These are phyloP conservation scores for Germaria angustata DNA, from an alignment of 2,888 invertebrate genomes.

Conservation along the genomic window DNA sequence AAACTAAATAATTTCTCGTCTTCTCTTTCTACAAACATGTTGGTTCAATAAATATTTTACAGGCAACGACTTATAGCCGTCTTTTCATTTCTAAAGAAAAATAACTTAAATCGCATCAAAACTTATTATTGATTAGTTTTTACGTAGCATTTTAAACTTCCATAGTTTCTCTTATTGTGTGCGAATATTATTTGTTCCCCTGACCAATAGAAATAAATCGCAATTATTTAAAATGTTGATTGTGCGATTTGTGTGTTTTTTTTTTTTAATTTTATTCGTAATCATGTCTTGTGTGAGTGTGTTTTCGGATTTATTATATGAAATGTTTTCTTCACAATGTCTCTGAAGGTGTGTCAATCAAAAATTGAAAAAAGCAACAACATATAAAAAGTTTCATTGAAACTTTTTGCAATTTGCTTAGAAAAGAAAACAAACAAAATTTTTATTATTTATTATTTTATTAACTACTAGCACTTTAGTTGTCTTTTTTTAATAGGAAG, in stretches of 20 bases:
- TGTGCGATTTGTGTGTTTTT: background rate
- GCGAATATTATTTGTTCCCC: background rate
- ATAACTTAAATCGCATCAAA: too few species aligned
- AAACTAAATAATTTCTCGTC: too few species aligned
- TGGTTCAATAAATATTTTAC: too few species aligned
- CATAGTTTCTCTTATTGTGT: too few species aligned
- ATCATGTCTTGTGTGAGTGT: background rate
- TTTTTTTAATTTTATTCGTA: conserved; percentile 1
- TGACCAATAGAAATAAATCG: background rate
- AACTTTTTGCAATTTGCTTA: conserved; percentile 17
- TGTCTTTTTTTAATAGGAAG: conserved; percentile 44
- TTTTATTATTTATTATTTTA: conserved; percentile 20
- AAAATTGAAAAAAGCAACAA: background rate
- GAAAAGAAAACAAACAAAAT: background rate
- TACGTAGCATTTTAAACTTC: too few species aligned
- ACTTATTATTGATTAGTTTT: too few species aligned
- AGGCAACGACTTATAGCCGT: too few species aligned
- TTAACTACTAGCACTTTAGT: background rate
- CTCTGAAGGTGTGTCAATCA: conserved; percentile 50
- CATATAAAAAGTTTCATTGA: conserved; percentile 44
- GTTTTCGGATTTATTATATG: background rate
- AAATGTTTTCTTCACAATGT: conserved; percentile 13
- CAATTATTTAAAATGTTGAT: background rate
- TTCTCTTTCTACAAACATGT: too few species aligned
- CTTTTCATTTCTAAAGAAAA: too few species aligned